A percentile compares a stretch with the other conserved stretches of the same genome.
phyloP scores from a whole-genome alignment of 2,888 invertebrate species.

The Cotesia congregata region DNA sequence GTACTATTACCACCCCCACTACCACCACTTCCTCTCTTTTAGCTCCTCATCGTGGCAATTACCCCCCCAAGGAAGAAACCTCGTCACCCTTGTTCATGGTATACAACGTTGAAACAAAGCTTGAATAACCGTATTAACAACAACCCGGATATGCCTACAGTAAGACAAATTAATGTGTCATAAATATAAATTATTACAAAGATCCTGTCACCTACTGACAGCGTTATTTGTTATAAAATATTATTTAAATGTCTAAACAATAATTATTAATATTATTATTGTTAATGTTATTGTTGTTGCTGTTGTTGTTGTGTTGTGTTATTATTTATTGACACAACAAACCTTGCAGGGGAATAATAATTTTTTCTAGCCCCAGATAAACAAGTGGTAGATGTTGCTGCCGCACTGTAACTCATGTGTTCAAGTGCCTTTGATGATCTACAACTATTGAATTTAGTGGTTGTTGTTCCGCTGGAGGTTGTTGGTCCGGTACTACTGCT shows the following conservation, averaged over 20 bases:
- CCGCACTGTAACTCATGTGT: constrained; percentile 17
- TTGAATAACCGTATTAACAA: constrained; percentile 7
- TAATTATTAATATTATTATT: background rate
- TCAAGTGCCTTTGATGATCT: constrained; percentile 47
- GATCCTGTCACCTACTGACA: background rate
- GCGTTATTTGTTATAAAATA: background rate
- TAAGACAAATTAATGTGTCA: constrained; percentile 7
- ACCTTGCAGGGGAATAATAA: constrained; percentile 59
- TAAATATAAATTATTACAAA: constrained; percentile 13
- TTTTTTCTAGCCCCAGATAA: constrained; percentile 51
- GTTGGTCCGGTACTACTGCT: constrained; percentile 51
- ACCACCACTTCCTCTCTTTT: background rate
- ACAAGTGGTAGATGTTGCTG: constrained; percentile 26
- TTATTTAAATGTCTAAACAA: background rate
- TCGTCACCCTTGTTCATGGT: background rate
- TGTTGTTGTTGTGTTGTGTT: too few relatives aligned
- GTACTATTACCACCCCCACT: background rate
- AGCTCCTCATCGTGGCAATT: constrained; percentile 20
- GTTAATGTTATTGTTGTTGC: too few relatives aligned
- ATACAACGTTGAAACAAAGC: constrained; percentile 10
- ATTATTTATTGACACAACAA: constrained; percentile 40
- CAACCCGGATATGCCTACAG: constrained; percentile 10
- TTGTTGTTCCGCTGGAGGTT: constrained; percentile 40
- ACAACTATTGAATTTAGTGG: constrained; percentile 57
- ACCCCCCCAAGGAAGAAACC: constrained; percentile 3